Base-by-base conservation (phyloP, 2,888 invertebrate genomes). In the Lasiommata megera region DNA sequence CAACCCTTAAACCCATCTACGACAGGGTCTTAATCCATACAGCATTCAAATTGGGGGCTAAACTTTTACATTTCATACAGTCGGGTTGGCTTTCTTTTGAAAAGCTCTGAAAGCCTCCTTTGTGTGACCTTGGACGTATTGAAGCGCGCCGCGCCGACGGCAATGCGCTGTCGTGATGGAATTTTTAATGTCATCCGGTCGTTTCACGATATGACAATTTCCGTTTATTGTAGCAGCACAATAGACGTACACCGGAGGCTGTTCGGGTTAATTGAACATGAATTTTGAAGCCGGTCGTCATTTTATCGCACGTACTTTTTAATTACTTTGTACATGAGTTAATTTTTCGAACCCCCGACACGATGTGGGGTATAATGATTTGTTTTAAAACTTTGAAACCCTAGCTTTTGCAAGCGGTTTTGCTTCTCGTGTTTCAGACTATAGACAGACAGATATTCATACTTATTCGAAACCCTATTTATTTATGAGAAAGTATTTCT, bases 161-260 rank as follows among this genome's bases (percentile, higher is more conserved):
- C 80, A 69, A 76, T 77, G 66, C 67, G 61, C 69, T 70, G 64
- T 84, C 23, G 23, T 34, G 82, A 87, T 87, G 85, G 86, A 87
- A 87, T 88, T 87, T 88, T 84, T 84, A 84, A 87, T 87, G 80
- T 74, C 70, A 54, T 66, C 62, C 66, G 70, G 64, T 61, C 76
- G 77, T 79, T 75, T 69, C 63, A 63, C 67, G 74, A 74, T 74
- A 77, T 80, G 81, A 76, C 80, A 77, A 76, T 80, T 80, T 82
- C 77, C 76, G 70, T 73, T 73, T 75, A 80, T 79, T 76, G 74
- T 74, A 57, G 64, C 63, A 62, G 63, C 74, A 73, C 72, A 74
- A 73, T 70, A 53, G 54, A 63, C 11, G 68, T 63, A 52, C 60
- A 58, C 47, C 40, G 52, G 60, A 51, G 47, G 59, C 54, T 47